phyloP scores from a whole-genome alignment of 2,797 vertebrate species.

The Leptoclinus maculatus region DNA sequence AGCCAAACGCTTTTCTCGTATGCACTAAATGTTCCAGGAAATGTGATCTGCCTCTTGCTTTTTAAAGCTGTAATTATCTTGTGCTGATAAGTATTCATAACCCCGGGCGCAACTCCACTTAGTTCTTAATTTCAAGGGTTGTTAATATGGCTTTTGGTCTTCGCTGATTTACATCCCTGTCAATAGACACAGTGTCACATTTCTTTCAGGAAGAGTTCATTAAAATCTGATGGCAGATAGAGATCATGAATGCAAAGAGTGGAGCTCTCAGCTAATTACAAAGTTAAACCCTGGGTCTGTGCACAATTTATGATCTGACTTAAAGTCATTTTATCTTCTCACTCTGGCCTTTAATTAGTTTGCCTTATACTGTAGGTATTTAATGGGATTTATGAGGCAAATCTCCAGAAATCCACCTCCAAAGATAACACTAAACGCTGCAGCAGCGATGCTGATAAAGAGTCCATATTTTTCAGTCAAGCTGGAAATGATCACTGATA shows the following conservation, averaged over 20 bases:
- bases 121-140: slow-evolving; percentile 53
- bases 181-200: slow-evolving; percentile 19
- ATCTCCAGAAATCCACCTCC: slow-evolving; percentile 37
- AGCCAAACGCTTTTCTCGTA: neutral
- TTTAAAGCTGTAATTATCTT: slow-evolving; percentile 62
- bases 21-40: slow-evolving; percentile 15
- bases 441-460: neutral
- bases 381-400: slow-evolving; percentile 17
- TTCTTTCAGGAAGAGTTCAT: slow-evolving; percentile 43
- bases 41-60: slow-evolving; percentile 34
- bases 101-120: slow-evolving; percentile 34
- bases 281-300: slow-evolving; percentile 38
- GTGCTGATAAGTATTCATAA: slow-evolving; percentile 53
- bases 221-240: slow-evolving; percentile 40
- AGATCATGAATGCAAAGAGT: slow-evolving; percentile 44
- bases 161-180: slow-evolving; percentile 53
- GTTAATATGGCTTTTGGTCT: slow-evolving; percentile 40
- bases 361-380: slow-evolving; percentile 25
- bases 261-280: slow-evolving; percentile 58
- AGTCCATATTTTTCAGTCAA: neutral
- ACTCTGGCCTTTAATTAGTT: slow-evolving; percentile 57
- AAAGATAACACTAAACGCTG: slow-evolving; percentile 15
- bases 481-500: neutral
- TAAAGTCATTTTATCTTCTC: slow-evolving; percentile 53
- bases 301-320: slow-evolving; percentile 58